Evolutionary conservation across 1,140 invertebrate species (phyloP), one percentile per base, ranked within the genome.

Genomic region (Nymphalis io): DNA sequence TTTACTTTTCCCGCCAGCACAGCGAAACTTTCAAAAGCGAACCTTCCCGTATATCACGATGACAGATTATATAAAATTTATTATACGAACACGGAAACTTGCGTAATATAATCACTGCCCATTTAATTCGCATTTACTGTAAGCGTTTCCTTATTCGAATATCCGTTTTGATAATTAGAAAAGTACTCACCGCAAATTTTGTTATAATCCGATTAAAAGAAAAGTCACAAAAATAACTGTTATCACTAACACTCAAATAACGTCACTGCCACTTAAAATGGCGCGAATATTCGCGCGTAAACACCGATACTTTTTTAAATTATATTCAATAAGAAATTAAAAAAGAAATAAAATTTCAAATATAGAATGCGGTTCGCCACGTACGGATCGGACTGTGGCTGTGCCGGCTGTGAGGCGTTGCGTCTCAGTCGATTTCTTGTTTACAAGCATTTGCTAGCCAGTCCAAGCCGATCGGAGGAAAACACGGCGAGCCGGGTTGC

Each of bases 1-100:
- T 88, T 90, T 87, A 88, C 86, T 90, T 90, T 87, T 88, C 80
- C 70, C 73, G 23, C 57, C 60, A 70, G 60, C 57, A 66, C 70
- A 64, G 76, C 71, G 63, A 76, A 75, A 80, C 82, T 85, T 80
- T 83, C 77, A 79, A 80, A 80, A 77, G 68, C 73, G 48, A 55
- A 33, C 65, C 60, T 75, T 75, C 66, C 57, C 51, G 23, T 60
- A 70, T 65, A 71, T 70, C 65, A 72, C 72, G 65, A 73, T 60
- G 62, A 72, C 68, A 73, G 59, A 74, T 80, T 79, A 82, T 79
- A 81, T 81, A 80, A 82, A 79, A 70, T 73, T 46, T 70, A 76
- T 79, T 80, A 68, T 65, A 76, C 69, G 67, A 72, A 79, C 70
- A 42, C 76, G 76, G 76, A 84, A 80, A 80, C 75, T 83, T 81